phyloP scores from a whole-genome alignment of 2,113 vertebrate genomes.

The Ptyas mucosa region DNA sequence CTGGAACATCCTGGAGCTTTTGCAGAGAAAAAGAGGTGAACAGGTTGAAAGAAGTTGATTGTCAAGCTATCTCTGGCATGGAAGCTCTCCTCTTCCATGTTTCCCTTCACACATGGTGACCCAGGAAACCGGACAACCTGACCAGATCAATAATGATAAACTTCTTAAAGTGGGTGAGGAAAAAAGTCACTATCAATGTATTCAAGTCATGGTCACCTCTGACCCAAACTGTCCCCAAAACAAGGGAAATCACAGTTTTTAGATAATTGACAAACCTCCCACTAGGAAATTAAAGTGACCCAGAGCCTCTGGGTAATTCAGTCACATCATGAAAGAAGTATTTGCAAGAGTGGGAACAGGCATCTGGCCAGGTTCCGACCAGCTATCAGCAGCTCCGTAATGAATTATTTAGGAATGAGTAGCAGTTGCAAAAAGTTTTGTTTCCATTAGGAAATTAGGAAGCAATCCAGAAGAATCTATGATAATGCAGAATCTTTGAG shows the following conservation, averaged over 20 bases:
- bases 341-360: neutral
- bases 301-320: neutral
- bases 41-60: no score
- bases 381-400: neutral
- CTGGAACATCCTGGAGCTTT: neutral
- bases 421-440: neutral
- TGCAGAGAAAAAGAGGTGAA: neutral
- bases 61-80: neutral
- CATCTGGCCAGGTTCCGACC: neutral
- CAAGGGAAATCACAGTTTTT: neutral
- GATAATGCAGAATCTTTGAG: neutral
- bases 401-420: neutral
- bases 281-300: neutral
- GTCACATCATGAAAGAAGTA: neutral
- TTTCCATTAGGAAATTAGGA: neutral
- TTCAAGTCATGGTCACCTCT: neutral
- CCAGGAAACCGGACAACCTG: neutral
- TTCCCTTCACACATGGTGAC: neutral
- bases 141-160: neutral
- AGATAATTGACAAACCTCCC: neutral
- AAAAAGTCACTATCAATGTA: neutral
- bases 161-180: neutral
- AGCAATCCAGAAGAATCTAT: neutral
- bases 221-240: neutral
- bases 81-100: neutral